Conservation (phyloP, 2,797 vertebrate species). For the Potorous gilbertii region DNA sequence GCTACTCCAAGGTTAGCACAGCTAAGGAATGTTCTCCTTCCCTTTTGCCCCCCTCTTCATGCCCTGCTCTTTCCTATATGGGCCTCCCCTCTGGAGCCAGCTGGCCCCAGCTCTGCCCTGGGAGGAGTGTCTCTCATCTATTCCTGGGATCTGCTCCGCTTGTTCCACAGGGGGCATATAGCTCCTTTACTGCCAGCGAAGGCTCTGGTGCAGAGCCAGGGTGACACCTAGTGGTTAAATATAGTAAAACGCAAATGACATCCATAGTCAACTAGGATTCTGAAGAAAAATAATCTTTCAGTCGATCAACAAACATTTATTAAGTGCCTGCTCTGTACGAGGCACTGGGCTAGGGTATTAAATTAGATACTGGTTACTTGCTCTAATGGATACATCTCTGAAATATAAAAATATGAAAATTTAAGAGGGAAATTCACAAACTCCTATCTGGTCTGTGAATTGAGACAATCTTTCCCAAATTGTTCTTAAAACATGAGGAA, state of each 20-base stretch:
- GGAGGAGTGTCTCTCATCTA: not conserved
- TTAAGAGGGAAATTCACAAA: conserved; percentile 54
- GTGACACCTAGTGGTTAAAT: conserved; percentile 70
- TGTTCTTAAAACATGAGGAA: conserved; percentile 74
- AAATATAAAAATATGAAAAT: conserved; percentile 71
- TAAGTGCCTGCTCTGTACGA: not conserved
- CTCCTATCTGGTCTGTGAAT: conserved; percentile 73
- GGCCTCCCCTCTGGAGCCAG: conserved; percentile 8
- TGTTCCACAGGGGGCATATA: not conserved
- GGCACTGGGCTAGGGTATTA: conserved; percentile 44
- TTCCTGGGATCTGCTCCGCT: not conserved
- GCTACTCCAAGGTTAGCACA: conserved; percentile 26
- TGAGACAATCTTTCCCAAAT: conserved; percentile 70
- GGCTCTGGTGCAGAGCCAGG: conserved; percentile 59
- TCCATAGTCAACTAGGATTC: conserved; percentile 47
- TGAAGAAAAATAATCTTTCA: conserved; percentile 62
- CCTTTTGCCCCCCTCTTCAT: conserved; percentile 38
- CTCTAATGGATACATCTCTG: conserved; percentile 70
- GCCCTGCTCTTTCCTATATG: not conserved
- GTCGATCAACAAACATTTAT: not conserved
- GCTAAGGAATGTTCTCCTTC: conserved; percentile 13
- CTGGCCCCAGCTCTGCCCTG: not conserved
- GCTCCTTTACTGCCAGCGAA: conserved; percentile 56
- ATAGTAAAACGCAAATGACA: conserved; percentile 47
- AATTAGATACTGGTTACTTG: conserved; percentile 68